Evolutionary conservation across 2,888 invertebrate genomes (phyloP).

Genomic region (Dexiosoma caninum): DNA sequence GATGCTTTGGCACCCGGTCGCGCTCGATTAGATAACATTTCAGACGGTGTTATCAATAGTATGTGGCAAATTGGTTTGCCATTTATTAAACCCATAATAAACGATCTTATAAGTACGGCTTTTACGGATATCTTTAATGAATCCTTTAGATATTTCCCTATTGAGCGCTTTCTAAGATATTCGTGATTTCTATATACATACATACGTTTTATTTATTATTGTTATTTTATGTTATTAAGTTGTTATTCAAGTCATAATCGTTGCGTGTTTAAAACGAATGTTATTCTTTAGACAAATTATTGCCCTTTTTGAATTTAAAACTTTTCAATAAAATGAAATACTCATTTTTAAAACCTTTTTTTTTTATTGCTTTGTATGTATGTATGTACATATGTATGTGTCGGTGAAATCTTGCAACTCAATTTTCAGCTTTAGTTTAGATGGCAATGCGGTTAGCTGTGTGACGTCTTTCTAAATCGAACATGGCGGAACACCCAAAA

Average conservation of each 20-base stretch:
- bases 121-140: constrained; percentile 90
- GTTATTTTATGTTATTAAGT: constrained; percentile 1
- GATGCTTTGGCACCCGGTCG: constrained; percentile 82
- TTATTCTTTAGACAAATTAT: constrained; percentile 20
- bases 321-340: constrained; percentile 28
- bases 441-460: too few species aligned
- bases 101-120: constrained; percentile 89
- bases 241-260: constrained; percentile 55
- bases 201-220: too few species aligned
- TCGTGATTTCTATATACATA: constrained; percentile 15
- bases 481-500: too few species aligned
- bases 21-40: constrained; percentile 81
- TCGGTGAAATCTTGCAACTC: too few species aligned
- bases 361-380: too few species aligned
- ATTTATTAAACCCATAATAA: constrained; percentile 86
- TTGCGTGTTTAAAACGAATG: constrained; percentile 54
- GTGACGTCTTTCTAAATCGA: too few species aligned
- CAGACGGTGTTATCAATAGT: constrained; percentile 87
- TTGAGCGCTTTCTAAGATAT: constrained; percentile 81
- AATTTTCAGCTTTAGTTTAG: too few species aligned
- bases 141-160: constrained; percentile 86
- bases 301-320: neutral
- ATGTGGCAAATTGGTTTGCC: constrained; percentile 90
- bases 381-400: too few species aligned
- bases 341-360: too few species aligned